Evolutionary conservation across 2,113 vertebrate genomes (phyloP).

Genomic region (Prionailurus viverrinus): DNA sequence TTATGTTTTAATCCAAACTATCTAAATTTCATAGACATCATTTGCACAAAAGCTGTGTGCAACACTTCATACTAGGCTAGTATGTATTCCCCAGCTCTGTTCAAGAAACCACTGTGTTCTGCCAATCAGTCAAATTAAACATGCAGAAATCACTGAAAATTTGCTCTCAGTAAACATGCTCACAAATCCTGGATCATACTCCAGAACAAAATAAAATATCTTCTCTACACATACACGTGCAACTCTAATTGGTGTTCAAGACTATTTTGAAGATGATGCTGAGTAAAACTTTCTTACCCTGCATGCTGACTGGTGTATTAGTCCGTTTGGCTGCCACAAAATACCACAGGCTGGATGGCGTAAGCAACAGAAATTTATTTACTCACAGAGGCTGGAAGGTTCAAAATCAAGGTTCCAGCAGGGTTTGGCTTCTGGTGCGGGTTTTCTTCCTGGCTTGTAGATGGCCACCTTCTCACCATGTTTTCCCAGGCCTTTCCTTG

Average conservation of each 20-base stretch:
- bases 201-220: background rate
- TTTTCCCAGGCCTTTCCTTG: background rate
- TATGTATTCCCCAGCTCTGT: background rate
- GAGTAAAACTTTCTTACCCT: background rate
- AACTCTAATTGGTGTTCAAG: background rate
- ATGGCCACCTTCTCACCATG: background rate
- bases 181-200: background rate
- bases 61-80: background rate
- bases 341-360: background rate
- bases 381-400: background rate
- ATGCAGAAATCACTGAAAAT: background rate
- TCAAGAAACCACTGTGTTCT: background rate
- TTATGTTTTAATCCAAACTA: slow-evolving; percentile 14
- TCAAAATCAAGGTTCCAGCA: background rate
- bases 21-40: background rate
- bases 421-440: background rate
- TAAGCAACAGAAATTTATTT: background rate
- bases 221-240: background rate
- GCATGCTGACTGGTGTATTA: background rate
- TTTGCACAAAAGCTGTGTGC: background rate
- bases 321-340: background rate
- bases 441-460: background rate
- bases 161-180: background rate
- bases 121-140: background rate
- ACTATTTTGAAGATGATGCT: background rate